A percentile compares a stretch with the other conserved stretches of the same genome.
These are phyloP conservation scores for Leucania comma DNA, from an alignment of 2,888 invertebrate species.

Conservation along the genomic window DNA sequence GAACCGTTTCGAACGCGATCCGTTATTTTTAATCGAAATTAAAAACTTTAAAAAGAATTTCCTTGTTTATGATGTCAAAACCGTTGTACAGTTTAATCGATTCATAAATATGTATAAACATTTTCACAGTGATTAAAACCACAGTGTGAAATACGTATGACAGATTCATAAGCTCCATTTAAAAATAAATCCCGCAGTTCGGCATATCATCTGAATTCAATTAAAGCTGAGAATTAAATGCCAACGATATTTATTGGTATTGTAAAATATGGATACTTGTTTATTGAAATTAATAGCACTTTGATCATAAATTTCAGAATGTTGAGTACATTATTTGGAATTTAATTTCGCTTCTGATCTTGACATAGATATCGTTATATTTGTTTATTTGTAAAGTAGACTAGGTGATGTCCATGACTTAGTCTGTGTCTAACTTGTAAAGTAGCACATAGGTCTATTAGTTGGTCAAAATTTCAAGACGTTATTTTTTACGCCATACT, in stretches of 20 bases:
- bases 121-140: conserved; percentile 1
- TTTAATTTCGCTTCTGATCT: not conserved
- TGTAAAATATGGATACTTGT: conserved; percentile 8
- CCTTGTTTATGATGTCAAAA: not conserved
- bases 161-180: conserved; percentile 9
- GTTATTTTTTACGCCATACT: too few species aligned
- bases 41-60: not conserved
- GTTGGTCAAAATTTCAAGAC: too few species aligned
- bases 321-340: not conserved
- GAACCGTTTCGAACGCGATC: too few species aligned
- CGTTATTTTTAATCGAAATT: too few species aligned
- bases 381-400: not conserved
- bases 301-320: not conserved
- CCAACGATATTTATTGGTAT: conserved; percentile 11
- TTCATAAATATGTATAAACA: conserved; percentile 29
- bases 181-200: conserved; percentile 19
- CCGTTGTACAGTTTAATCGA: conserved; percentile 2
- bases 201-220: conserved; percentile 12
- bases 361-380: not conserved
- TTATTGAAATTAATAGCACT: conserved; percentile 17
- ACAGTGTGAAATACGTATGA: conserved; percentile 16
- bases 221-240: conserved; percentile 15
- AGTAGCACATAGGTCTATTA: too few species aligned
- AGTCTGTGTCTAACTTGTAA: too few species aligned
- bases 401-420: too few species aligned